Percentiles rank a stretch among this genome's conserved stretches.
Conservation (phyloP, 2,888 invertebrate genomes). For the Pristionchus entomophagus region DNA sequence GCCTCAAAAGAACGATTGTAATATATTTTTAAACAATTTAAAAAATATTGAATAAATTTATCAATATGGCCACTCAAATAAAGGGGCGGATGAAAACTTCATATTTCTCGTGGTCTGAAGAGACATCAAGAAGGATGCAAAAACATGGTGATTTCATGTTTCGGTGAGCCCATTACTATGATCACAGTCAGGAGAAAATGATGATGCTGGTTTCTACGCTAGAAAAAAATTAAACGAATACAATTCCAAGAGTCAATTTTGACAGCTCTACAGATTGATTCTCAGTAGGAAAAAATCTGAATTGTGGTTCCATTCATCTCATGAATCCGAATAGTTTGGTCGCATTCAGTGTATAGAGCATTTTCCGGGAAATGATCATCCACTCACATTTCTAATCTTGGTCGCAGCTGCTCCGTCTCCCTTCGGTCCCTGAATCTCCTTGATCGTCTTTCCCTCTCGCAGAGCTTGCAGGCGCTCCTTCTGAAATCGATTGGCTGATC, state of each 20-base stretch:
- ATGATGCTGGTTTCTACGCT: too few species aligned
- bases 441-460: constrained; percentile 45
- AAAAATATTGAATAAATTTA: not conserved
- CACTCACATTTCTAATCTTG: constrained; percentile 58
- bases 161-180: too few species aligned
- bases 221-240: too few species aligned
- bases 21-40: too few species aligned
- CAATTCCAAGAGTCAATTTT: too few species aligned
- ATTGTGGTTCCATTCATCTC: too few species aligned
- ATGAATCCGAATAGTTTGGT: too few species aligned
- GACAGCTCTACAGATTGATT: too few species aligned
- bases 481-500: not conserved
- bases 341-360: too few species aligned
- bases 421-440: constrained; percentile 49
- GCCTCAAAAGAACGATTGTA: constrained; percentile 11
- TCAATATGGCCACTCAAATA: not conserved
- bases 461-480: constrained; percentile 36
- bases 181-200: too few species aligned
- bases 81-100: not conserved
- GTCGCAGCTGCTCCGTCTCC: constrained; percentile 66
- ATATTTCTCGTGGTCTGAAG: constrained; percentile 1
- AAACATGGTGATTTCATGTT: too few species aligned
- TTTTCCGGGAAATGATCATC: not conserved
- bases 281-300: too few species aligned
- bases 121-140: constrained; percentile 23